Evolutionary conservation across 2,113 vertebrate genomes (phyloP).

Genomic region (Numida meleagris): DNA sequence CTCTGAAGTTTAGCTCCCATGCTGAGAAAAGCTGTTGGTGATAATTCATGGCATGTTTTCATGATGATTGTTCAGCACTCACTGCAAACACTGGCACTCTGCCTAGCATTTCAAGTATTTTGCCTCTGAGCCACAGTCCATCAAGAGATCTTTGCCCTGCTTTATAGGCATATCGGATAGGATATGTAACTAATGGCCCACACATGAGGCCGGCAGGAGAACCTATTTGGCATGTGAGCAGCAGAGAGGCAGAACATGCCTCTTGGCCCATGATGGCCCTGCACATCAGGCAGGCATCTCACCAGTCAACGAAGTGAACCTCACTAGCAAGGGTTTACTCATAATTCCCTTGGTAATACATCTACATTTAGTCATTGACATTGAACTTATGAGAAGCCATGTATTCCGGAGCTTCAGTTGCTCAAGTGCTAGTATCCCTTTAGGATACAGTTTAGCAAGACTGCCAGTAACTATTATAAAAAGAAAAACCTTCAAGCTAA

Average conservation of each 20-base stretch:
- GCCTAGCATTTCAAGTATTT: conserved; percentile 4
- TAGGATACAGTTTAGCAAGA: not conserved
- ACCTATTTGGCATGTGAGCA: not conserved
- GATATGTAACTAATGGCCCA: accelerated
- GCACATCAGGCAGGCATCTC: not conserved
- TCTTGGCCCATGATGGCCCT: not conserved
- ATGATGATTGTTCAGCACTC: not conserved
- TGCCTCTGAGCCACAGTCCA: not conserved
- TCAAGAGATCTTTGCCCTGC: not conserved
- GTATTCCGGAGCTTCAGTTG: not conserved
- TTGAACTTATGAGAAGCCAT: not conserved
- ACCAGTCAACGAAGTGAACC: not conserved
- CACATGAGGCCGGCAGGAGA: not conserved
- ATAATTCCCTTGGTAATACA: not conserved
- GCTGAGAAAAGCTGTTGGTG: not conserved
- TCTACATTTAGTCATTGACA: not conserved
- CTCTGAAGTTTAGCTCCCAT: not conserved
- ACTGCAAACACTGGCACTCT: not conserved
- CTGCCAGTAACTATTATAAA: not conserved
- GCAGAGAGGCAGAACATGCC: not conserved
- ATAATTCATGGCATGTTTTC: not conserved
- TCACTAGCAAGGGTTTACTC: not conserved
- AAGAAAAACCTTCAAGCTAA: not conserved
- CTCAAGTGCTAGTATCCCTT: not conserved
- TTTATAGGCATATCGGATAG: not conserved